Evolutionary conservation across 2,113 vertebrate genomes (phyloP).

Genomic region (Phocoena sinus): DNA sequence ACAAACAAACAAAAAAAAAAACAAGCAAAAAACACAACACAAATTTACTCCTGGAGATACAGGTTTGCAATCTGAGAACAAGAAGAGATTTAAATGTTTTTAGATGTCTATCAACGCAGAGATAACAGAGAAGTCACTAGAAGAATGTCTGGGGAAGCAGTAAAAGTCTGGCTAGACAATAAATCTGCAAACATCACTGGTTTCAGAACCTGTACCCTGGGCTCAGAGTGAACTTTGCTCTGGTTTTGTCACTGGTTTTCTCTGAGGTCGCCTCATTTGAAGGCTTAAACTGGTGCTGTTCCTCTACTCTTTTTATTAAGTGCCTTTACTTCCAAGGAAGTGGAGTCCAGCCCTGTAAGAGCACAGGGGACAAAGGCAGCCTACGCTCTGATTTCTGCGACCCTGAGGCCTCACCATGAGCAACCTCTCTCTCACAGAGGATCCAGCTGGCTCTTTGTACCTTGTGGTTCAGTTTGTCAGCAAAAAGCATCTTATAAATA

Average conservation of each 20-base stretch:
- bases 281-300: not conserved
- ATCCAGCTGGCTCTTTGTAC: no score
- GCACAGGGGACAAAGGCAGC: not conserved
- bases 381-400: not conserved
- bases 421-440: not conserved
- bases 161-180: no score
- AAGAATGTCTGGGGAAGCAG: not conserved
- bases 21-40: not conserved
- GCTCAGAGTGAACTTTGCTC: not conserved
- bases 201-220: not conserved
- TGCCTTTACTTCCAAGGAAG: not conserved
- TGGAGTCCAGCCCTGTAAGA: not conserved
- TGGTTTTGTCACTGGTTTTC: not conserved
- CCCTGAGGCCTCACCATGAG: no score
- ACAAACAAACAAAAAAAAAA: not conserved
- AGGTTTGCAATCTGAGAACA: conserved; percentile 51
- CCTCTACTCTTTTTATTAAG: not conserved
- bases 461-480: not conserved
- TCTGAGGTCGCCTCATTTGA: not conserved
- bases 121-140: not conserved
- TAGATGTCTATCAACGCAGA: not conserved
- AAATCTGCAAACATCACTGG: not conserved
- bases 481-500: not conserved
- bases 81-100: conserved; percentile 42
- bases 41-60: conserved; percentile 61